Conservation (phyloP, 1,140 invertebrate species). For the Pseudomyrmex dendroicus region DNA sequence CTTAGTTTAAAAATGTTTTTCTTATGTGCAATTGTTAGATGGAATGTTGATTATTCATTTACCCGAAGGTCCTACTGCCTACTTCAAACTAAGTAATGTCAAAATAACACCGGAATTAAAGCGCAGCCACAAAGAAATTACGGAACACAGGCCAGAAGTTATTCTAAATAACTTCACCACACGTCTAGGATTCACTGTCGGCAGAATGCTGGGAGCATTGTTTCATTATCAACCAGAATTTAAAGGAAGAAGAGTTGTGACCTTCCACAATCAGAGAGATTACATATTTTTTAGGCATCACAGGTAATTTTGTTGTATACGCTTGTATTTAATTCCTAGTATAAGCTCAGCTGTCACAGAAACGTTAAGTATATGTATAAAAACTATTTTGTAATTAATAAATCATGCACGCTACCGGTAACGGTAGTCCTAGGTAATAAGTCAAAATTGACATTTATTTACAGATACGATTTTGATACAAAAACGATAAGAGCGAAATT, state of each 20-base stretch:
- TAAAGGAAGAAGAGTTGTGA: constrained; percentile 95
- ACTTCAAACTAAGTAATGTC: constrained; percentile 93
- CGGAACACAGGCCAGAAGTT: constrained; percentile 95
- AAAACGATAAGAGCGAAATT: constrained; percentile 92
- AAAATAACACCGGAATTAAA: constrained; percentile 93
- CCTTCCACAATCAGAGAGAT: constrained; percentile 99
- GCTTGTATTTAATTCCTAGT: background rate
- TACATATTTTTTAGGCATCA: constrained; percentile 99
- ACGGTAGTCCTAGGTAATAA: background rate
- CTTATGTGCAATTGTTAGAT: constrained; percentile 84
- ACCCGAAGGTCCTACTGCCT: constrained; percentile 97
- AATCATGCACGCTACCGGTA: background rate
- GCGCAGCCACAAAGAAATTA: constrained; percentile 92
- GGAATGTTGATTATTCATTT: constrained; percentile 96
- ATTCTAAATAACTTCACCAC: constrained; percentile 99
- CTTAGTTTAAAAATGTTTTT: constrained; percentile 45
- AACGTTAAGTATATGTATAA: background rate
- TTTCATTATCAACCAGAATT: constrained; percentile 99
- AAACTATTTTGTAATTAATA: background rate
- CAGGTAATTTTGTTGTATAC: constrained; percentile 87
- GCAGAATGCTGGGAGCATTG: constrained; percentile 96
- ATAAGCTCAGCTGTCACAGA: background rate
- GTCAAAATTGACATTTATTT: constrained; percentile 63
- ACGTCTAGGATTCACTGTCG: constrained; percentile 94
- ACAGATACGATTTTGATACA: constrained; percentile 95